These are phyloP conservation scores for Laterallus jamaicensis DNA, from an alignment of 2,113 vertebrate genomes.

Conservation along the genomic window DNA sequence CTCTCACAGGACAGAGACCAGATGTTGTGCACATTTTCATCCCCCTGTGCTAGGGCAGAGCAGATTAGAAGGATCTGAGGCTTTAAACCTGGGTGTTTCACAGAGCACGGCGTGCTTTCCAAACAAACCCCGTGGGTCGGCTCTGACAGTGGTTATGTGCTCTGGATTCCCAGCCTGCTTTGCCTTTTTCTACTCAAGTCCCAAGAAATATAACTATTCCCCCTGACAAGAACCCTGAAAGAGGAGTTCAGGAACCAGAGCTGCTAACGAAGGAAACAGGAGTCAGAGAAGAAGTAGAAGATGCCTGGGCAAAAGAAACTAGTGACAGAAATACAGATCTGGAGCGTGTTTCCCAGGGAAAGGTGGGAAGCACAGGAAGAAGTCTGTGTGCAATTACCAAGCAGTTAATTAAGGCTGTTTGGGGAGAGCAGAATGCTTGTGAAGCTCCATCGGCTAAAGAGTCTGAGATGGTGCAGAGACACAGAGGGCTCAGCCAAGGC, in stretches of 20 bases:
- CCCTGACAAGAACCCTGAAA: neutral
- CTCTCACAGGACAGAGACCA: neutral
- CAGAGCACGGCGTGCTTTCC: neutral
- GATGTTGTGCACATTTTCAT: neutral
- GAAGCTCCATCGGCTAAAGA: neutral
- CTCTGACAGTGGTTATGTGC: neutral
- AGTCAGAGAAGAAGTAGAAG: neutral
- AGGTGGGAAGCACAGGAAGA: neutral
- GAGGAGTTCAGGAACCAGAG: neutral
- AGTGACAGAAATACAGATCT: neutral
- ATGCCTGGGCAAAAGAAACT: neutral
- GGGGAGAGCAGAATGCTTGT: neutral
- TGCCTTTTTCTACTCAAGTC: neutral
- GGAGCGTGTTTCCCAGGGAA: neutral
- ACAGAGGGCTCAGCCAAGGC: rapidly evolving
- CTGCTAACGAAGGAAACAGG: neutral
- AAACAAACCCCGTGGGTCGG: neutral
- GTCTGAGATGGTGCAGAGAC: neutral
- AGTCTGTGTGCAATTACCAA: neutral
- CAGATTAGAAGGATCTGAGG: neutral
- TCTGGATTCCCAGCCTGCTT: neutral
- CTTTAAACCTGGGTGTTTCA: neutral
- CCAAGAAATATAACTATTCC: neutral
- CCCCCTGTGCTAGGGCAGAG: rapidly evolving
- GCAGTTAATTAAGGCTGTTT: neutral